These are phyloP conservation scores for Tinamus guttatus DNA, from an alignment of 2,113 vertebrate genomes.

Conservation along the genomic window DNA sequence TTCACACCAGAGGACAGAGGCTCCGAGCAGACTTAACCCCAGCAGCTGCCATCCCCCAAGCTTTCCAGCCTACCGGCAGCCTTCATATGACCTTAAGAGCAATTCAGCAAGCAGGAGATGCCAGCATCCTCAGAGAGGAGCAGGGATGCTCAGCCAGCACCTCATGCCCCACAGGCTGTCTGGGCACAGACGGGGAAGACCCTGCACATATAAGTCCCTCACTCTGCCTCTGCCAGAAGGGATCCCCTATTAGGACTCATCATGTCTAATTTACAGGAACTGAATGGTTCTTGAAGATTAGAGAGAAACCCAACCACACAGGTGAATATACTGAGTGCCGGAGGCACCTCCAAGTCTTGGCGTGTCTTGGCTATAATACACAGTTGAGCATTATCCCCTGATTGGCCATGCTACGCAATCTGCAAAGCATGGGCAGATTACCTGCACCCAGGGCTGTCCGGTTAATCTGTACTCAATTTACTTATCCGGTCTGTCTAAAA, in stretches of 20 bases:
- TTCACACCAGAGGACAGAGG: neutral
- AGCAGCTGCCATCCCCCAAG: neutral
- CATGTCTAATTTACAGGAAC: neutral
- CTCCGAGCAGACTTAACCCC: neutral
- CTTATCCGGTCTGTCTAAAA: constrained; percentile 11
- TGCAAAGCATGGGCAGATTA: neutral
- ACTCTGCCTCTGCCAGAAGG: neutral
- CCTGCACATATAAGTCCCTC: too few relatives aligned
- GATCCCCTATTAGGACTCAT: neutral
- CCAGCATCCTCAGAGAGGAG: neutral
- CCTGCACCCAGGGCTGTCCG: neutral
- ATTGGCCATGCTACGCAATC: neutral
- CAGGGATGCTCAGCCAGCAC: neutral
- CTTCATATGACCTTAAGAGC: neutral
- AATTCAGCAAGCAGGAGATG: too few relatives aligned
- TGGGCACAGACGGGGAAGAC: neutral
- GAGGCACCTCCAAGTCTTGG: neutral
- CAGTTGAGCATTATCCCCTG: neutral
- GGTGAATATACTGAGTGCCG: neutral
- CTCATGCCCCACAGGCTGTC: rapidly evolving
- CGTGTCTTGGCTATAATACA: neutral
- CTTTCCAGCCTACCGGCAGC: neutral
- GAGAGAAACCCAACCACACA: neutral
- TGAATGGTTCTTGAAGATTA: neutral
- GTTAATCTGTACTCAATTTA: constrained; percentile 37